A percentile compares a stretch with the other conserved stretches of the same genome.
These are phyloP conservation scores for Drosophila kohkoa DNA, from an alignment of 1,140 invertebrate genomes.

Conservation along the genomic window DNA sequence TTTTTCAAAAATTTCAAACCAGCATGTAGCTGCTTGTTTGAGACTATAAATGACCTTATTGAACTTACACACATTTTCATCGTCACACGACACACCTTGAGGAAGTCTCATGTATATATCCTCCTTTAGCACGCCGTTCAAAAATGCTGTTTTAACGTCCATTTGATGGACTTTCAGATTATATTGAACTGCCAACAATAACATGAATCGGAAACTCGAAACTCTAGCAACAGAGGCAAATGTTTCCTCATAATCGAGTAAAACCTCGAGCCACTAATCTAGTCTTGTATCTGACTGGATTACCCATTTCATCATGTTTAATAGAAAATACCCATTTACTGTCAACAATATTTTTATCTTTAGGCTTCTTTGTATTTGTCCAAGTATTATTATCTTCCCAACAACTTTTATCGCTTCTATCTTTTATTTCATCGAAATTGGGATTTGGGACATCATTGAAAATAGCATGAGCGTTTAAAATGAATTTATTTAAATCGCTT, in stretches of 20 bases:
- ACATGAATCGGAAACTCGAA: slow-evolving; percentile 30
- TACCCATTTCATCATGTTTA: slow-evolving; percentile 39
- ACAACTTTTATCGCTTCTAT: neutral
- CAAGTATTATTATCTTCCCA: neutral
- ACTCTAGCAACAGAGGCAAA: slow-evolving; percentile 1
- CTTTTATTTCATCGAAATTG: slow-evolving; percentile 13
- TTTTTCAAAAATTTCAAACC: slow-evolving; percentile 23
- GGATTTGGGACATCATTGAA: slow-evolving; percentile 10
- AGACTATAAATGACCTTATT: slow-evolving; percentile 84
- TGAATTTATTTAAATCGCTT: slow-evolving; percentile 8
- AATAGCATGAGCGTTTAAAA: slow-evolving; percentile 15
- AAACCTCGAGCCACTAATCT: neutral
- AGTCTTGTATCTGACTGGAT: slow-evolving; percentile 14
- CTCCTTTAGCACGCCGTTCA: slow-evolving; percentile 83
- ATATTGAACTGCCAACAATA: slow-evolving; percentile 35
- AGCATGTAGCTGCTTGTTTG: slow-evolving; percentile 80
- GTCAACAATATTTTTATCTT: slow-evolving; percentile 14
- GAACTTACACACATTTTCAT: slow-evolving; percentile 69
- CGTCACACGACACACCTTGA: slow-evolving; percentile 64
- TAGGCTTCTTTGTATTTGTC: neutral
- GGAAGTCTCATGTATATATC: slow-evolving; percentile 82
- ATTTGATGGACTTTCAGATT: slow-evolving; percentile 74
- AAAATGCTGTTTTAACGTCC: slow-evolving; percentile 82
- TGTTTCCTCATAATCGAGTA: slow-evolving; percentile 77
- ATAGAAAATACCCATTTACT: slow-evolving; percentile 17